Percentiles rank a stretch among this genome's conserved stretches.
phyloP scores from a whole-genome alignment of 2,113 vertebrate genomes.

The Epinephelus cyanopodus region DNA sequence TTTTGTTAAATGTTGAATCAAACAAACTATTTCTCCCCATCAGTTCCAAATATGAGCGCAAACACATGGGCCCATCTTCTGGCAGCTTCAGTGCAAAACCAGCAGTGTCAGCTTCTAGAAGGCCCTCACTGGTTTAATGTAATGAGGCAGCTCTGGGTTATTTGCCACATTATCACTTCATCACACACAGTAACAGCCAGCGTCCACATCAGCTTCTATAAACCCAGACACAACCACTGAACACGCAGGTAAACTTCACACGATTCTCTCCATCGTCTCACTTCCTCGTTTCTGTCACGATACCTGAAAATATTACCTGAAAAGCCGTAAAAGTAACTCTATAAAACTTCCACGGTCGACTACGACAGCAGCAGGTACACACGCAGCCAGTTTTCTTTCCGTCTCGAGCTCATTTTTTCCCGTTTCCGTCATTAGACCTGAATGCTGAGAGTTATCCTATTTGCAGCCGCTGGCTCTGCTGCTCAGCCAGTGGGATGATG shows the following conservation, averaged over 20 bases:
- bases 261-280: not conserved
- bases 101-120: constrained; percentile 1
- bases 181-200: constrained; percentile 12
- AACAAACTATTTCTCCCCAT: not conserved
- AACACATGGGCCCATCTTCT: not conserved
- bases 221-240: not conserved
- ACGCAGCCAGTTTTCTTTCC: constrained; percentile 24
- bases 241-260: constrained; percentile 11
- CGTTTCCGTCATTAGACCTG: constrained; percentile 45
- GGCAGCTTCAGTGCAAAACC: not conserved
- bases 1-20: not conserved
- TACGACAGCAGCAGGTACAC: constrained; percentile 20
- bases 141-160: constrained; percentile 3
- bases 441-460: constrained; percentile 56
- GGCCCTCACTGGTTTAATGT: too few relatives aligned
- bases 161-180: constrained; percentile 27
- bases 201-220: not conserved
- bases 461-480: constrained; percentile 53
- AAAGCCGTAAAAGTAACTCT: not conserved
- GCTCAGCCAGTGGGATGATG: constrained; percentile 58
- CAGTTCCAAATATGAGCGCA: not conserved
- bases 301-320: not conserved
- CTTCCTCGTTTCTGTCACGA: constrained; percentile 5
- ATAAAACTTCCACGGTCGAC: not conserved
- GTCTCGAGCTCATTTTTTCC: not conserved